Conservation (phyloP, 2,797 vertebrate species). For the Coccyzus lansbergi region DNA sequence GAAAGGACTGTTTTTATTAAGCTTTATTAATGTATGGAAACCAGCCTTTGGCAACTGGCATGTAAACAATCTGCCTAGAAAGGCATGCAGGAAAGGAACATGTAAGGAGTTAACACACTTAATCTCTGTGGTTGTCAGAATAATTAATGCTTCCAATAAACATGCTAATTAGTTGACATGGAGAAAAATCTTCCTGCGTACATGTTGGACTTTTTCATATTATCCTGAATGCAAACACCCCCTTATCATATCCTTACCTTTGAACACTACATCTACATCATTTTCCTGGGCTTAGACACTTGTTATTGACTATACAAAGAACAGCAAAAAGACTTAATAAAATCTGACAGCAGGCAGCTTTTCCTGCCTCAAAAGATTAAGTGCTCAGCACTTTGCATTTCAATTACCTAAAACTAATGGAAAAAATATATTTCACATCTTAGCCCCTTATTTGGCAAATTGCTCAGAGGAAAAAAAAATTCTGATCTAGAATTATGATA, state of each 20-base stretch:
- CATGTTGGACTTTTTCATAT: constrained; percentile 73
- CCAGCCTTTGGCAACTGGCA: background rate
- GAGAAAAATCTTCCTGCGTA: constrained; percentile 74
- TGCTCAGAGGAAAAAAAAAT: constrained; percentile 62
- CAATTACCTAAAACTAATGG: constrained; percentile 83
- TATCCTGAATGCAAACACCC: constrained; percentile 75
- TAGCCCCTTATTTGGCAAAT: constrained; percentile 72
- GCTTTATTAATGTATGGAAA: background rate
- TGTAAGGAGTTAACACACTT: constrained; percentile 68
- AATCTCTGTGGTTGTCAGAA: constrained; percentile 72
- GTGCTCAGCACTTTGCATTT: constrained; percentile 79
- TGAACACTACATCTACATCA: constrained; percentile 77
- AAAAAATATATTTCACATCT: constrained; percentile 81
- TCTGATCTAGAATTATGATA: constrained; percentile 54
- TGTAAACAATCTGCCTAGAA: background rate
- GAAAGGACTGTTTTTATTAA: background rate
- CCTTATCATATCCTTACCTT: constrained; percentile 77
- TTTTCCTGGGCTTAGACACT: constrained; percentile 77
- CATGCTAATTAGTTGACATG: constrained; percentile 82
- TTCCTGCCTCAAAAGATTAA: constrained; percentile 81
- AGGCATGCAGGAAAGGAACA: background rate
- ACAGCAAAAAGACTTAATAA: constrained; percentile 80
- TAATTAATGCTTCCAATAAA: constrained; percentile 82
- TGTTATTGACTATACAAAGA: constrained; percentile 79
- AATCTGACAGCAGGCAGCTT: constrained; percentile 83